Conservation (phyloP, 2,113 vertebrate species). For the Semnopithecus entellus region DNA sequence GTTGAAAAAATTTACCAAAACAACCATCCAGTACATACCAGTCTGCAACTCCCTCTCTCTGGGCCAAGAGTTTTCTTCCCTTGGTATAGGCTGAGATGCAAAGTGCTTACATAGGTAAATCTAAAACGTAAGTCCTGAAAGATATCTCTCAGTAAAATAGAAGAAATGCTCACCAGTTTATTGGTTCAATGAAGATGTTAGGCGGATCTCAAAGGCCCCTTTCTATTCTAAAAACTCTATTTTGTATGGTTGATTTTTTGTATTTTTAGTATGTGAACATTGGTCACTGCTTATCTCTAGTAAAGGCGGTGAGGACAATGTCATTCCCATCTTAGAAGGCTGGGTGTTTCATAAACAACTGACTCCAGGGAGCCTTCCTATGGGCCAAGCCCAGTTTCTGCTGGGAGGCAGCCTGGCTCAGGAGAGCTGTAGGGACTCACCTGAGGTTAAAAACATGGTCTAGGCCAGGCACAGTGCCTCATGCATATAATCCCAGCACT, state of each 20-base stretch:
- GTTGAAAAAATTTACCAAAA: slow-evolving; percentile 46
- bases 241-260: background rate
- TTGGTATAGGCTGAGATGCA: background rate
- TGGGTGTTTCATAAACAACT: background rate
- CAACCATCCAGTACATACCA: background rate
- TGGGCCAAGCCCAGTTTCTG: background rate
- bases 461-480: no score
- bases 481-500: no score
- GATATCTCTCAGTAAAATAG: background rate
- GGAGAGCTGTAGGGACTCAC: background rate
- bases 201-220: background rate
- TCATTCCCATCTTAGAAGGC: background rate
- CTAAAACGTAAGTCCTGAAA: background rate
- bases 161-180: background rate
- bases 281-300: background rate
- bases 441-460: background rate
- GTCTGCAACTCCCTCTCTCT: background rate
- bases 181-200: background rate
- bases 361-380: background rate
- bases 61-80: background rate
- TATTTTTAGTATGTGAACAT: background rate
- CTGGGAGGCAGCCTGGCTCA: background rate
- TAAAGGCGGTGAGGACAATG: background rate
- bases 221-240: background rate
- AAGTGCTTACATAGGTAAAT: background rate